These are phyloP conservation scores for Nyctalus aviator DNA, from an alignment of 2,797 vertebrate species.

Conservation along the genomic window DNA sequence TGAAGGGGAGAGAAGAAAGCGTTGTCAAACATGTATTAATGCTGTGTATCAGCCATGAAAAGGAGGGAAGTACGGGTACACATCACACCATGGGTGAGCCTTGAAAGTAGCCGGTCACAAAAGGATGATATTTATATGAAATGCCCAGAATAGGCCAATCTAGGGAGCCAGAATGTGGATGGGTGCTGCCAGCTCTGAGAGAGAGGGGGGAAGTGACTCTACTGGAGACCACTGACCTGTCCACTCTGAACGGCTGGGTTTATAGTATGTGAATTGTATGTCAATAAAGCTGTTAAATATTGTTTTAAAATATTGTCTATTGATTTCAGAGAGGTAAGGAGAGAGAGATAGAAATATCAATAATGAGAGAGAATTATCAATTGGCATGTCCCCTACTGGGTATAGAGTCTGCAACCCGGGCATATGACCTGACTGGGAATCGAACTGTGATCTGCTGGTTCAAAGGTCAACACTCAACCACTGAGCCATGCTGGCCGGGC, in stretches of 20 bases:
- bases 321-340: no score
- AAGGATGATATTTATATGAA: background rate
- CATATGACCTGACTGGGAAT: no score
- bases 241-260: background rate
- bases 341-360: no score
- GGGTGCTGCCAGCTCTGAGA: background rate
- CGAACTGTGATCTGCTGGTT: no score
- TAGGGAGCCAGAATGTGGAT: background rate
- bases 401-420: no score
- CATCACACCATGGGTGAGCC: accelerated
- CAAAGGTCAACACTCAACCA: no score
- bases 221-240: background rate
- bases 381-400: no score
- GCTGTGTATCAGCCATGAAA: background rate
- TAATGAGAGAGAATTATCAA: no score
- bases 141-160: background rate
- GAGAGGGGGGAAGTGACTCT: accelerated
- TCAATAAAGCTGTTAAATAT: background rate
- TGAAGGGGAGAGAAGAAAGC: background rate
- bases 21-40: background rate
- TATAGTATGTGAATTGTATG: background rate
- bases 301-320: no score
- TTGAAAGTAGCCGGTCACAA: background rate
- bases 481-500: no score
- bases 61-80: no score